Evolutionary conservation across 2,888 invertebrate genomes (phyloP).

Genomic region (Lithosia quadra): DNA sequence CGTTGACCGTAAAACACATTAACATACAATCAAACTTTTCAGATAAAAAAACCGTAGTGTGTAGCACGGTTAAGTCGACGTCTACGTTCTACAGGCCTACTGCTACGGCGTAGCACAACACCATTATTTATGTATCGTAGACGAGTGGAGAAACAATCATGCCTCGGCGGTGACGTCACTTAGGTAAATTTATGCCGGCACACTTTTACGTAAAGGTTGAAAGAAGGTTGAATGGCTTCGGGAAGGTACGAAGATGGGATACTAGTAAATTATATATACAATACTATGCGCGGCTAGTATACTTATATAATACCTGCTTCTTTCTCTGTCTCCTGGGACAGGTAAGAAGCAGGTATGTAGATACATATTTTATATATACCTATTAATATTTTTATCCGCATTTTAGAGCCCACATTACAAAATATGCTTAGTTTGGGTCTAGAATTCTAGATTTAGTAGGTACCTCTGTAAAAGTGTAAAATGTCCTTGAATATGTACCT

Average conservation of each 20-base stretch:
- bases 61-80: neutral
- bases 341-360: too few species aligned
- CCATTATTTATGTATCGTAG: conserved; percentile 48
- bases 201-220: conserved; percentile 6
- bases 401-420: too few species aligned
- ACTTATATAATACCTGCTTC: too few species aligned
- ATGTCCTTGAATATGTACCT: too few species aligned
- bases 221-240: neutral
- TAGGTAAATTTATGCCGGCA: neutral
- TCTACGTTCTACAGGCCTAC: conserved; percentile 44
- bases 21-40: neutral
- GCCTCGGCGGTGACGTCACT: conserved; percentile 24
- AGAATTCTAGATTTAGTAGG: too few species aligned
- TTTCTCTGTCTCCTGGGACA: too few species aligned
- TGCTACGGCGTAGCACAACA: conserved; percentile 49
- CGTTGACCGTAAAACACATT: conserved; percentile 1
- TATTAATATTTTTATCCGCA: too few species aligned
- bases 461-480: too few species aligned
- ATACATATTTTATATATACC: too few species aligned
- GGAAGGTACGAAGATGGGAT: neutral
- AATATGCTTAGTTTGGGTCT: too few species aligned
- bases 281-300: neutral
- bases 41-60: neutral
- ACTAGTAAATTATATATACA: neutral
- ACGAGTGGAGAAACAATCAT: conserved; percentile 38